A percentile compares a stretch with the other conserved stretches of the same genome.
Evolutionary conservation across 1,140 invertebrate genomes (phyloP).

Genomic region (Limonius californicus): DNA sequence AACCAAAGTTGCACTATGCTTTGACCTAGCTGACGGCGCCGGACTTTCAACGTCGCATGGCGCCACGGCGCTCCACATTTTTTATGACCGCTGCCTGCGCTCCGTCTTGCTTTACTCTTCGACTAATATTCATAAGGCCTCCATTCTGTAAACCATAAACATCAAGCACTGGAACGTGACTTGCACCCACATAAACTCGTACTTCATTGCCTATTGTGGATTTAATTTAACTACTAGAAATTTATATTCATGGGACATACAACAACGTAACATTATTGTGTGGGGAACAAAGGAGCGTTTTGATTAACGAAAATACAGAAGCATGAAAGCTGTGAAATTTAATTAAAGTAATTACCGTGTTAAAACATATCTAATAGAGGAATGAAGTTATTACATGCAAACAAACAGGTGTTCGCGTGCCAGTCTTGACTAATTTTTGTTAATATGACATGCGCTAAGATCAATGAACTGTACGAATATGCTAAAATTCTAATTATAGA

Average conservation of each 20-base stretch:
- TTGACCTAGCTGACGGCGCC: slow-evolving; percentile 65
- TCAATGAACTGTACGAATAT: background rate
- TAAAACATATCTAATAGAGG: too few relatives aligned
- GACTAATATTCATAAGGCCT: background rate
- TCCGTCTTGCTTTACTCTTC: background rate
- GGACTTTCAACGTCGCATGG: slow-evolving; percentile 54
- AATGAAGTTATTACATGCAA: background rate
- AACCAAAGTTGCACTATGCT: slow-evolving; percentile 76
- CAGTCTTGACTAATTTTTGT: too few relatives aligned
- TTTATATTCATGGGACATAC: too few relatives aligned
- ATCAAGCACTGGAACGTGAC: slow-evolving; percentile 1
- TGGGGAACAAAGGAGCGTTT: too few relatives aligned
- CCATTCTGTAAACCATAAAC: background rate
- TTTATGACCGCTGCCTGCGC: background rate
- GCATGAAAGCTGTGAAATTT: too few relatives aligned
- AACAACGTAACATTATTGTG: too few relatives aligned
- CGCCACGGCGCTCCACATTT: slow-evolving; percentile 60
- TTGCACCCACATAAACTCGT: too few relatives aligned
- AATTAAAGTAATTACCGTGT: too few relatives aligned
- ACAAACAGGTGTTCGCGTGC: background rate
- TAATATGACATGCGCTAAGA: background rate
- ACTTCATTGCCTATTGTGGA: too few relatives aligned
- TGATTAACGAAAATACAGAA: too few relatives aligned
- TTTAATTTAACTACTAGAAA: too few relatives aligned
- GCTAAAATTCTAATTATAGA: too few relatives aligned